phyloP scores from a whole-genome alignment of 1,140 invertebrate genomes.

The Eupeodes corollae region DNA sequence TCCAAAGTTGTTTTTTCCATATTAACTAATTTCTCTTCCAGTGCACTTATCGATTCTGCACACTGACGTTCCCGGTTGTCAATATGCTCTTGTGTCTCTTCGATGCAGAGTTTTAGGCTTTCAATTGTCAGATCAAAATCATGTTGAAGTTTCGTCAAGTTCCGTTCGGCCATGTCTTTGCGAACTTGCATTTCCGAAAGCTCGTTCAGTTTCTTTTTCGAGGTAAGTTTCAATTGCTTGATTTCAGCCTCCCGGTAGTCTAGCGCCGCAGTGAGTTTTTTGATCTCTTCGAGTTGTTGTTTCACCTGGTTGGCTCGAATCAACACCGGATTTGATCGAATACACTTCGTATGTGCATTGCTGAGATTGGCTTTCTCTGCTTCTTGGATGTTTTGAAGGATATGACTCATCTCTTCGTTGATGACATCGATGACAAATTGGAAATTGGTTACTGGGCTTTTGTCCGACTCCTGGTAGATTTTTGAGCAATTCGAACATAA shows the following conservation, averaged over 20 bases:
- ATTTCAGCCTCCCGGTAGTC: slow-evolving; percentile 81
- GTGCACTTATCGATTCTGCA: slow-evolving; percentile 12
- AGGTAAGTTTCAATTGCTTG: slow-evolving; percentile 64
- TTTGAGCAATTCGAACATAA: slow-evolving; percentile 23
- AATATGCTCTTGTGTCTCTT: slow-evolving; percentile 19
- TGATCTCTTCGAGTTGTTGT: slow-evolving; percentile 80
- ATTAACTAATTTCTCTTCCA: slow-evolving; percentile 14
- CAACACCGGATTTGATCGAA: slow-evolving; percentile 58
- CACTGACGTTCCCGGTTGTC: slow-evolving; percentile 18
- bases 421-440: slow-evolving; percentile 44
- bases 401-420: slow-evolving; percentile 46
- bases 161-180: slow-evolving; percentile 86
- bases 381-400: slow-evolving; percentile 60
- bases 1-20: slow-evolving; percentile 12
- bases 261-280: slow-evolving; percentile 67
- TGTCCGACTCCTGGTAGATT: slow-evolving; percentile 51
- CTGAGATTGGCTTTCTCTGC: slow-evolving; percentile 61
- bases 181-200: slow-evolving; percentile 84
- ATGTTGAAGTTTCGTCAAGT: slow-evolving; percentile 65
- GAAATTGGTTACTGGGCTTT: slow-evolving; percentile 64
- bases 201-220: slow-evolving; percentile 87
- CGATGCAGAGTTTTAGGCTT: slow-evolving; percentile 18
- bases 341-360: slow-evolving; percentile 40
- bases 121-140: slow-evolving; percentile 53
- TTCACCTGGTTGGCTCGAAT: slow-evolving; percentile 68